Percentiles rank a stretch among this genome's conserved stretches.
Conservation (phyloP, 2,888 invertebrate species). For the Parasteatoda lunata region DNA sequence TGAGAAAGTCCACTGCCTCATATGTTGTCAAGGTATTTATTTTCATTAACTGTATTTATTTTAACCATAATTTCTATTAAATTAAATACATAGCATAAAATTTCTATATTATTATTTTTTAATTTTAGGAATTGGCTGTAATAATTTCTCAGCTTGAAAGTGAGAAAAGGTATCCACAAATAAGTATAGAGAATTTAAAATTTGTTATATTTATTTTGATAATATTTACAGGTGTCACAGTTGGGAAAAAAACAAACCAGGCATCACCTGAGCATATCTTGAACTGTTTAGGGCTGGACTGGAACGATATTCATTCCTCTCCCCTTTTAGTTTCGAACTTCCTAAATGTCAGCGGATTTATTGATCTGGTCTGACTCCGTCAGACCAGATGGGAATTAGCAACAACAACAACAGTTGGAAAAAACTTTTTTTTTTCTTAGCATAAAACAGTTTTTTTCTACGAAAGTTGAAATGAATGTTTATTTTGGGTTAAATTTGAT, state of each 20-base stretch:
- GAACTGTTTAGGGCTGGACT: no score
- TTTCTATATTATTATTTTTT: conserved; percentile 6
- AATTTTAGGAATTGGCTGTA: conserved; percentile 44
- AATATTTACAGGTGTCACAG: background rate
- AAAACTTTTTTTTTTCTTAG: no score
- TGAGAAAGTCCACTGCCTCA: conserved; percentile 38
- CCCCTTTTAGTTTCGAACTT: no score
- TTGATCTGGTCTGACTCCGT: no score
- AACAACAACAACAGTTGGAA: background rate
- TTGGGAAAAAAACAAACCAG: background rate
- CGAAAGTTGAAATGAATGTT: no score
- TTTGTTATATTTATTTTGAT: background rate
- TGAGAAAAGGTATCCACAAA: conserved; percentile 40
- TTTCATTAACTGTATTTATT: background rate
- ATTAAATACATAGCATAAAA: background rate
- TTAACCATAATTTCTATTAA: background rate
- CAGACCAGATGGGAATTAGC: no score
- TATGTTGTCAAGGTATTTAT: conserved; percentile 46
- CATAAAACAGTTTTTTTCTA: no score
- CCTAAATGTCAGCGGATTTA: no score
- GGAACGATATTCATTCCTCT: no score
- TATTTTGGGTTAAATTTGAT: no score
- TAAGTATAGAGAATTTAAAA: background rate
- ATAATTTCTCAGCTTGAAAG: conserved; percentile 51
- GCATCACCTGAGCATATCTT: no score